Base-by-base conservation (phyloP, 2,888 invertebrate species). In the Pollenia griseotomentosa region DNA sequence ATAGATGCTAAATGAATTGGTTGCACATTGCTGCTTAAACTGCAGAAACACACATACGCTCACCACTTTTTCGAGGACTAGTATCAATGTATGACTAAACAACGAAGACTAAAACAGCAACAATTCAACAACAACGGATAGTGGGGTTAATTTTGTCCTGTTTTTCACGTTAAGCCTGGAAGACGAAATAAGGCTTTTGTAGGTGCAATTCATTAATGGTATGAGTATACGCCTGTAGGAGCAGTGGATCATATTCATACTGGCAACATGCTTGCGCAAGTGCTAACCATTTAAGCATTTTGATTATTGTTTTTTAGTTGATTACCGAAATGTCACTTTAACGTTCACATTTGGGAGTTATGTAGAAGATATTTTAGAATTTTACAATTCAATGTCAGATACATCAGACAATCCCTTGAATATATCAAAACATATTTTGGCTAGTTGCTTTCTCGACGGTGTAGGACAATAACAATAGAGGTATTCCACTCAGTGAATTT, bases 81-180 rank as follows among this genome's bases (percentile, higher is more conserved):
- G 75, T 81, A 65, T 85, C 71, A 77, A 81, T 81, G 51, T 77
- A 77, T 83, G 80, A 66, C 33, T 55, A 73, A 55, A 46, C 68
- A 74, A 63, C 42, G 42, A 68, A 40, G 74, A 63, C 44, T 63
- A 55, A 63, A 63, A 51, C 74, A 59, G 19, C 74, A 80, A 53
- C 55, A 59, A 59, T n/a, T n/a, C n/a, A 70, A 79, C 46, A 74
- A 79, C 33, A 74, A 79, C 79, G 74, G 75, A 81, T 88, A 86
- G 83, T 88, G 77, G 90, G 88, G 88, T 89, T 90, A 89, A 89
- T 88, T 89, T 88, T 88, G 87, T 75, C 51, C 65, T 23, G 11
- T 53, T 63, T 44, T 82, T 79, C 88, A 90, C 89, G 89, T 90
- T 80, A 59, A 44, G 12, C 12, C 68, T 63, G 44, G 40, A 73